These are phyloP conservation scores for Bathynomus jamesi DNA, from an alignment of 1,140 invertebrate species.

Conservation along the genomic window DNA sequence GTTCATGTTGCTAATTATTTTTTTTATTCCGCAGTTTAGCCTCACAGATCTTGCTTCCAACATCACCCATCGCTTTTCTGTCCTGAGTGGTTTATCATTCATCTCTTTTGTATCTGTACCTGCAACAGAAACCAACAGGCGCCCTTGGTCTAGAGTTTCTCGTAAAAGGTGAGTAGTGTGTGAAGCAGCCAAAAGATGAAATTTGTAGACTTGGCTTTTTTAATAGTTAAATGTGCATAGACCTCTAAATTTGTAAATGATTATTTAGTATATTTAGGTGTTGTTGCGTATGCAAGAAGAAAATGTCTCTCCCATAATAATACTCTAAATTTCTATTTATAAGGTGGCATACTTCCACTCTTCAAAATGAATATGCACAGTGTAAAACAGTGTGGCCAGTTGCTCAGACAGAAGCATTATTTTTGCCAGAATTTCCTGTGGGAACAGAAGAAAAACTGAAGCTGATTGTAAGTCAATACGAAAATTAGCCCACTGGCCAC, in stretches of 20 bases:
- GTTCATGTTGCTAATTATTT: too few species aligned
- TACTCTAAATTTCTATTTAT: too few species aligned
- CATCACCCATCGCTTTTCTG: conserved; percentile 32
- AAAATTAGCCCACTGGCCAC: background rate
- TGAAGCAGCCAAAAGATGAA: too few species aligned
- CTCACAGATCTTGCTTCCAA: conserved; percentile 30
- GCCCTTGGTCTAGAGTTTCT: conserved; percentile 29
- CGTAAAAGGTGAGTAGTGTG: conserved; percentile 21
- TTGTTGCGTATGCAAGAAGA: too few species aligned
- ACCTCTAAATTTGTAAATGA: too few species aligned
- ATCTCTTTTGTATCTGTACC: conserved; percentile 33
- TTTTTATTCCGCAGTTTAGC: conserved; percentile 25
- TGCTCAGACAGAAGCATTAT: conserved; percentile 34
- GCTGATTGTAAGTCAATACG: conserved; percentile 26
- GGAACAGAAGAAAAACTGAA: conserved; percentile 34
- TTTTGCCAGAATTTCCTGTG: conserved; percentile 35
- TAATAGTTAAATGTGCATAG: too few species aligned
- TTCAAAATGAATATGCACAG: conserved; percentile 28
- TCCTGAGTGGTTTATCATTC: conserved; percentile 35
- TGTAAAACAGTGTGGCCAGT: conserved; percentile 36
- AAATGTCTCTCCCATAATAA: too few species aligned
- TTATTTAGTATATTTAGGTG: too few species aligned
- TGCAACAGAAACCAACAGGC: conserved; percentile 20
- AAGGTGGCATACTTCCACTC: conserved; percentile 26
- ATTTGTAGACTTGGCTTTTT: too few species aligned